phyloP scores from a whole-genome alignment of 2,797 vertebrate species.

The Acropternis orthonyx region DNA sequence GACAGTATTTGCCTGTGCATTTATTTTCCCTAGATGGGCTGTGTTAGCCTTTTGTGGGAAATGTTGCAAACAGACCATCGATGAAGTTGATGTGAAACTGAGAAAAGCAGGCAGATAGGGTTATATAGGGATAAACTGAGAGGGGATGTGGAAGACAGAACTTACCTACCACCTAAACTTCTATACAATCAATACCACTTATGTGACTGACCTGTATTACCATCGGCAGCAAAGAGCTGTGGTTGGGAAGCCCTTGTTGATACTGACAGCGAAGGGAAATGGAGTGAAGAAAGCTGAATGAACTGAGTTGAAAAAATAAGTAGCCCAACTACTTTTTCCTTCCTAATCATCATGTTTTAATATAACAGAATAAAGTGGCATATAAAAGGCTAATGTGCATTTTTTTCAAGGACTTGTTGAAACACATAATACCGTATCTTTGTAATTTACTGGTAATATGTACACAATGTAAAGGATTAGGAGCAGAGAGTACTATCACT shows the following conservation, averaged over 20 bases:
- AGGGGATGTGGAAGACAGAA: not conserved
- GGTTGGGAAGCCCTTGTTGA: not conserved
- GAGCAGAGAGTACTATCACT: slow-evolving; percentile 43
- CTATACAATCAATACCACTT: not conserved
- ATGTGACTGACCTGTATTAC: not conserved
- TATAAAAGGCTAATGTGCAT: slow-evolving; percentile 24
- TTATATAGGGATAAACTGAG: not conserved
- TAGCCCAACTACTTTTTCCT: slow-evolving; percentile 40
- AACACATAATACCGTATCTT: slow-evolving; percentile 6
- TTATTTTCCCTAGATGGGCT: not conserved
- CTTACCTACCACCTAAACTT: not conserved
- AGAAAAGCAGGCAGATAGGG: not conserved
- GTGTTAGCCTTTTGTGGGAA: not conserved
- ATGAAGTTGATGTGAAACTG: not conserved
- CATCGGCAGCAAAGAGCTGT: not conserved
- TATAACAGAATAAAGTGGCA: slow-evolving; percentile 58
- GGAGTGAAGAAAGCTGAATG: slow-evolving; percentile 10
- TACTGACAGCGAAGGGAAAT: not conserved
- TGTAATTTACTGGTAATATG: slow-evolving; percentile 43
- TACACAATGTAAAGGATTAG: slow-evolving; percentile 49
- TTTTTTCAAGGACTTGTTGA: slow-evolving; percentile 38
- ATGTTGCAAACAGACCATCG: not conserved
- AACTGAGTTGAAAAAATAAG: not conserved
- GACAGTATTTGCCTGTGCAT: not conserved
- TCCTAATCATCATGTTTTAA: slow-evolving; percentile 72